Evolutionary conservation across 2,797 vertebrate genomes (phyloP), one percentile per base, ranked within the genome.

Genomic region (Ciconia nigra): DNA sequence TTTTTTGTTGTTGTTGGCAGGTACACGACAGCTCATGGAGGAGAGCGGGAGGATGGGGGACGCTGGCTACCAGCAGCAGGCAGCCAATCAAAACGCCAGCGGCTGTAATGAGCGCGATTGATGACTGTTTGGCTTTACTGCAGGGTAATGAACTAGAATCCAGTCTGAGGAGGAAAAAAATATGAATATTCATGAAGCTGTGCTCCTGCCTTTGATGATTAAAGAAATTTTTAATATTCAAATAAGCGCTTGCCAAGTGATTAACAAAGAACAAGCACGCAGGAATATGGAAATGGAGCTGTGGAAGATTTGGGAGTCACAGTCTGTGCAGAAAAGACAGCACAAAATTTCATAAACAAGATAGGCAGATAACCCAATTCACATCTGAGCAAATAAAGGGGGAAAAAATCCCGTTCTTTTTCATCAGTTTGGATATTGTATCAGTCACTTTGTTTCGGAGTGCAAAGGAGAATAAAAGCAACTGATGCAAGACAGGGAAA

Each of bases 211-310:
- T 99, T 99, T 99, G 99, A 99, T 99, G 99, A 99, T 99, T 99
- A 99, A 99, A 99, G 99, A 99, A 99, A 99, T 99, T 99, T 99
- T 99, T 99, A 99, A 99, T 99, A 99, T 99, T 99, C 99, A 99
- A 99, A 99, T 99, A 99, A 99, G 99, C 98, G 99, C 99, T 99
- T 99, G 99, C 99, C 99, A 99, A 99, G 99, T 99, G 99, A 99
- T 99, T 99, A 99, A 99, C 98, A 98, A 98, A 98, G 98, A 99
- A 99, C 98, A 98, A 98, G 98, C 98, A 98, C 97, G 98, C 98
- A 98, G 98, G 98, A 98, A 98, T 98, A 98, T 98, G 98, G 98
- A 98, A 98, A 98, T 98, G 97, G 97, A 97, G 97, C 97, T 95
- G 97, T 96, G 94, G 98, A 98, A 98, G 98, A 98, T 98, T 98